phyloP scores from a whole-genome alignment of 1,140 invertebrate genomes.

The Philopotamus ludificatus region DNA sequence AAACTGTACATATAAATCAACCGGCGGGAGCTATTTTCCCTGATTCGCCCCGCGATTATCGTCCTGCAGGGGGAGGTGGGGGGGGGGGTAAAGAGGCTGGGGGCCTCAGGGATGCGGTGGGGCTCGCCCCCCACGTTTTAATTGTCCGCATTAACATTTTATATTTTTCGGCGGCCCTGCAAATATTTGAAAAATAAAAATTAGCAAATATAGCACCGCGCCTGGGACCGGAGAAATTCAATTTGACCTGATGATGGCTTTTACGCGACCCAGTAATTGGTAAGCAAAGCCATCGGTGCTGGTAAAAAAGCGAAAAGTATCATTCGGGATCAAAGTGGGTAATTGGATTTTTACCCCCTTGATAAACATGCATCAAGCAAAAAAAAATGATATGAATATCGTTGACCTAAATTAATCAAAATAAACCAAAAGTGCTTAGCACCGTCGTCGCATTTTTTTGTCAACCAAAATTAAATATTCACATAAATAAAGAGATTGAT shows the following conservation, averaged over 20 bases:
- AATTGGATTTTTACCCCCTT: no score
- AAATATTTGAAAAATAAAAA: slow-evolving; percentile 39
- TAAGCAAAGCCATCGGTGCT: not conserved
- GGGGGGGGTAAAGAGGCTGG: slow-evolving; percentile 11
- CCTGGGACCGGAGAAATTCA: slow-evolving; percentile 8
- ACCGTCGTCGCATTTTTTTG: no score
- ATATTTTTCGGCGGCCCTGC: slow-evolving; percentile 24
- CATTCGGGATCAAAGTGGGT: no score
- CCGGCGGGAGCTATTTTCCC: slow-evolving; percentile 44
- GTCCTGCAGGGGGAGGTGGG: slow-evolving; percentile 26
- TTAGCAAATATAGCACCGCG: slow-evolving; percentile 7
- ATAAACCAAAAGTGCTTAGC: no score
- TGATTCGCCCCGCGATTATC: slow-evolving; percentile 46
- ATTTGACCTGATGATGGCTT: slow-evolving; percentile 22
- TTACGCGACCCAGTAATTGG: slow-evolving; percentile 23
- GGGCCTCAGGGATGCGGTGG: not conserved
- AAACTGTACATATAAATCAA: slow-evolving; percentile 49
- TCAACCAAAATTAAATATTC: no score
- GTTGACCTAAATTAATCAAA: no score
- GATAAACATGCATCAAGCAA: no score
- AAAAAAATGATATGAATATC: no score
- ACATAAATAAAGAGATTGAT: no score
- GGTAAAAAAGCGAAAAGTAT: no score
- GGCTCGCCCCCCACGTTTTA: slow-evolving; percentile 29
- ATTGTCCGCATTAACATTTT: slow-evolving; percentile 42